phyloP scores from a whole-genome alignment of 2,113 vertebrate genomes.

The Cinclus cinclus region DNA sequence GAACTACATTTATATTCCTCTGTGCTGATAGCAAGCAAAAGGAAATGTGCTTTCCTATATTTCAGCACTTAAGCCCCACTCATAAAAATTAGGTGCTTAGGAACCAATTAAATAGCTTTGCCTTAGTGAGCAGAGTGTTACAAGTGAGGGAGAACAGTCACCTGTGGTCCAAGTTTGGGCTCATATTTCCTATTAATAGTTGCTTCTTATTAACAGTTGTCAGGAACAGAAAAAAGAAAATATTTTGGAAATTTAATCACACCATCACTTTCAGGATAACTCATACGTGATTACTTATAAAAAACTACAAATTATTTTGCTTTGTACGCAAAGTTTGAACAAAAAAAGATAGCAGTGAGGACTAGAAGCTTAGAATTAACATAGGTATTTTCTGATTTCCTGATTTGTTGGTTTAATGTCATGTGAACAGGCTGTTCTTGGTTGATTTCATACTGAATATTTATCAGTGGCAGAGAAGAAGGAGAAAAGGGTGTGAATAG shows the following conservation, averaged over 20 bases:
- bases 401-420: neutral
- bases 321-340: neutral
- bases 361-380: neutral
- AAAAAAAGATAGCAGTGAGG: neutral
- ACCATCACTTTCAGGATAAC: neutral
- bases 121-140: neutral
- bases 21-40: neutral
- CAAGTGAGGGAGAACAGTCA: neutral
- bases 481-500: neutral
- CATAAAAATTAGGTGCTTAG: conserved; percentile 57
- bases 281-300: neutral
- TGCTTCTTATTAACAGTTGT: conserved; percentile 21
- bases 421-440: neutral
- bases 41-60: neutral
- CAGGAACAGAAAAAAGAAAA: neutral
- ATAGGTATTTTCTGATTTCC: neutral
- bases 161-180: neutral
- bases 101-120: conserved; percentile 60
- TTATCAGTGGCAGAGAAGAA: neutral
- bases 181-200: conserved; percentile 33
- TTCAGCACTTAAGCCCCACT: conserved; percentile 10
- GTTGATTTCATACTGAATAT: neutral
- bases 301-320: neutral
- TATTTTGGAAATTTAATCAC: conserved; percentile 27
- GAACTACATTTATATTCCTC: neutral